Conservation (phyloP, 2,888 invertebrate genomes). For the Acrobasis consociella region DNA sequence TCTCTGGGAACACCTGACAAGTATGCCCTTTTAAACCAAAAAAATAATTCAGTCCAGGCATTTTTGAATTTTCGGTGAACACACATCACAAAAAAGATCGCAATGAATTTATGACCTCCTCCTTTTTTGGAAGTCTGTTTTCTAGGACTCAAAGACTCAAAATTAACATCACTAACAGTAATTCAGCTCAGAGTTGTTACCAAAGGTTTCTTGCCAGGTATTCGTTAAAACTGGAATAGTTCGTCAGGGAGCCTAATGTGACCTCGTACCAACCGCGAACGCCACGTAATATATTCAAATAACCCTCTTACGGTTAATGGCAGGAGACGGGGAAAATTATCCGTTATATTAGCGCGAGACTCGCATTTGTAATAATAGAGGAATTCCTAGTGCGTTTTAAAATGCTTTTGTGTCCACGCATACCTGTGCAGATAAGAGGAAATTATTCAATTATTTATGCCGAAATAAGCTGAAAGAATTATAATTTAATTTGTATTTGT, state of each 20-base stretch:
- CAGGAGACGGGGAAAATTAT: constrained; percentile 18
- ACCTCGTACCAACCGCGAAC: constrained; percentile 13
- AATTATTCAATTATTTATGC: too few species aligned
- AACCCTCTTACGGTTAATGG: constrained; percentile 21
- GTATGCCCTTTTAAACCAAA: too few species aligned
- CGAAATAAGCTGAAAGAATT: too few species aligned
- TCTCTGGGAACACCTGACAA: too few species aligned
- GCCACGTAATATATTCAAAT: constrained; percentile 21
- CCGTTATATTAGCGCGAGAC: constrained; percentile 9
- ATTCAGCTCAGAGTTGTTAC: neutral
- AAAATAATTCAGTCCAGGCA: too few species aligned
- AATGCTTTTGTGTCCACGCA: neutral
- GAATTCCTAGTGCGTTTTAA: constrained; percentile 1
- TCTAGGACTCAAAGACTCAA: too few species aligned
- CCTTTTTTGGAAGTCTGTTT: too few species aligned
- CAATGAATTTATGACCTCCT: too few species aligned
- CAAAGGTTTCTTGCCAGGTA: neutral
- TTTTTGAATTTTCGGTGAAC: too few species aligned
- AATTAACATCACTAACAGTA: neutral
- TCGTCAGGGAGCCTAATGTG: constrained; percentile 28
- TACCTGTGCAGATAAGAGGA: neutral
- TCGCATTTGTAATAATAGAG: constrained; percentile 14
- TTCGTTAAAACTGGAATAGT: constrained; percentile 47
- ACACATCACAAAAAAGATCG: too few species aligned
- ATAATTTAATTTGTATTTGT: too few species aligned